These are phyloP conservation scores for Pocillopora meandrina DNA, from an alignment of 92 coral and sea anemone species.

Conservation along the genomic window DNA sequence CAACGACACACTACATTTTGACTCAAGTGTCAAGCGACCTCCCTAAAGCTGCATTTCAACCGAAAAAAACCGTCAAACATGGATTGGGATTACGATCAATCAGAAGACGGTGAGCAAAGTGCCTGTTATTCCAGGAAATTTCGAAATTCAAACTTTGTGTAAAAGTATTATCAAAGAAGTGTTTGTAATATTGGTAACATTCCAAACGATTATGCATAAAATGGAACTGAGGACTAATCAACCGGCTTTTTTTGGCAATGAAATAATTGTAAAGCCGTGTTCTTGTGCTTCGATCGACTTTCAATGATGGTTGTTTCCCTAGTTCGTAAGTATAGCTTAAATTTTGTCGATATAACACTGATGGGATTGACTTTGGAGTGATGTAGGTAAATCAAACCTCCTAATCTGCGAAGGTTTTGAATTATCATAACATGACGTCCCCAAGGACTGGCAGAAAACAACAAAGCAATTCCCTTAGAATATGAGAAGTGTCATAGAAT, in stretches of 20 bases:
- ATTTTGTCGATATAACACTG: background rate
- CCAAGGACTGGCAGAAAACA: background rate
- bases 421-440: background rate
- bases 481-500: background rate
- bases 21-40: slow-evolving; percentile 28
- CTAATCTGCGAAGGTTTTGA: background rate
- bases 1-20: slow-evolving; percentile 12
- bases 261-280: background rate
- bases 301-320: background rate
- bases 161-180: background rate
- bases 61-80: slow-evolving; percentile 11
- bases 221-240: background rate
- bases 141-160: background rate
- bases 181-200: background rate
- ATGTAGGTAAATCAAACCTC: background rate
- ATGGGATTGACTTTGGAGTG: background rate
- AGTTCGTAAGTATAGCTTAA: background rate
- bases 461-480: slow-evolving; percentile 6
- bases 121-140: background rate
- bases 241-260: background rate
- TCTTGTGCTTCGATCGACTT: background rate
- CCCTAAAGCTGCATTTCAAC: background rate
- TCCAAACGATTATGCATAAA: background rate
- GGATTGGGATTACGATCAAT: slow-evolving; percentile 11
- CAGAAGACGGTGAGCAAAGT: slow-evolving; percentile 31